Evolutionary conservation across 2,797 vertebrate genomes (phyloP), one percentile per base, ranked within the genome.

Genomic region (Lepus townsendii): DNA sequence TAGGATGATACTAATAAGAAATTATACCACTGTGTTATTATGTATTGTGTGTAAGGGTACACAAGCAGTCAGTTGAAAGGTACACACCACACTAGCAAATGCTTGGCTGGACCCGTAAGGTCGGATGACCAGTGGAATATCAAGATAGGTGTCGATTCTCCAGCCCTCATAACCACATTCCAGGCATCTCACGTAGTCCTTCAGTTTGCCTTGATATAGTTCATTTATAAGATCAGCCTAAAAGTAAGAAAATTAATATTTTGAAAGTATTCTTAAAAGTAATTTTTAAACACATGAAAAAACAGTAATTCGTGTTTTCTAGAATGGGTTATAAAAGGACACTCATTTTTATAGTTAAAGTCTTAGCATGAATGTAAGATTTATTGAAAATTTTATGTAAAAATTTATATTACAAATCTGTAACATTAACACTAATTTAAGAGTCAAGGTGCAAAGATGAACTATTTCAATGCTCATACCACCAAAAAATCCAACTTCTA

Each of bases 221-320:
- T 99, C 99, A 98, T 99, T 99, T 98, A 99, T 99, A 96, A 99
- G 99, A 98, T 99, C 99, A 86, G 99, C 99, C 99, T 99, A 98
- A 96, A 98, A 98, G 95, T 73, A 97, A 65, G 90, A 92, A 97
- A 20, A 96, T 86, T 92, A 14, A 50, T 5, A 94, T 84, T 68
- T 87, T 86, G 82, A 95, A 90, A 78, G 17, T 66, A 3, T 76
- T 93, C 24, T 86, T 90, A 73, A 82, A 82, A 95, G 26, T 75
- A 42, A 82, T 84, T 95, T 90, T 95, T 76, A 91, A 85, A 89
- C 73, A 91, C 27, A 4, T 50, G 24, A 68, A 86, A 80, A 96
- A 7, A 92, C 5, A 92, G 11, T 4, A 78, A 90, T 72, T 80
- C 22, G 71, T 87, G 4, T 16, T 85, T 95, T 76, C 69, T 19